Percentiles rank a stretch among this genome's conserved stretches.
Conservation (phyloP, 2,888 invertebrate species). For the Athetis lepigone region DNA sequence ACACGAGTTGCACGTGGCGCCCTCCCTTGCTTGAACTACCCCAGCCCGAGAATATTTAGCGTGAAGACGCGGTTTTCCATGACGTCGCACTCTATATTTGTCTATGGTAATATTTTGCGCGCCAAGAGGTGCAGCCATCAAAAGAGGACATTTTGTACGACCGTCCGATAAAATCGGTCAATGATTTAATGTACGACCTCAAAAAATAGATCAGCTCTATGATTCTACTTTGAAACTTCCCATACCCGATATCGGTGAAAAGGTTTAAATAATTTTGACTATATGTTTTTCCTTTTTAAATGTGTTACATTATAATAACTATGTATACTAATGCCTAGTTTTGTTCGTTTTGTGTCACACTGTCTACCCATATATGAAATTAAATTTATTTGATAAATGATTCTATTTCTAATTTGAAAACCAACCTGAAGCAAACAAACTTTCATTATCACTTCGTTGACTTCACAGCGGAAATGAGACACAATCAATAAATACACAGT, state of each 20-base stretch:
- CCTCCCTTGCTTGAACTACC: conserved; percentile 19
- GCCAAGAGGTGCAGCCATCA: background rate
- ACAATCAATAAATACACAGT: too few relatives aligned
- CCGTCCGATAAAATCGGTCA: conserved; percentile 7
- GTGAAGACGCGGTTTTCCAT: conserved; percentile 18
- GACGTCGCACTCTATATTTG: conserved; percentile 10
- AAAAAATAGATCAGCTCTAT: conserved; percentile 32
- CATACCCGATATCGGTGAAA: background rate
- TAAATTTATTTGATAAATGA: too few relatives aligned
- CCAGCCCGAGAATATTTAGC: conserved; percentile 21
- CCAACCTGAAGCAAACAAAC: too few relatives aligned
- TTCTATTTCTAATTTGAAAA: too few relatives aligned
- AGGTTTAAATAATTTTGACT: too few relatives aligned
- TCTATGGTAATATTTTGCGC: conserved; percentile 15
- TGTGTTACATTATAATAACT: too few relatives aligned
- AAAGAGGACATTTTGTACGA: background rate
- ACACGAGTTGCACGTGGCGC: conserved; percentile 41
- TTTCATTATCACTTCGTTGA: too few relatives aligned
- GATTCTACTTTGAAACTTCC: conserved; percentile 15
- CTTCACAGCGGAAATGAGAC: too few relatives aligned
- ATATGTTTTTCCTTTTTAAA: too few relatives aligned
- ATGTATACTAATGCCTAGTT: too few relatives aligned
- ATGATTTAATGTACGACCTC: background rate
- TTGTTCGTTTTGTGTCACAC: too few relatives aligned
- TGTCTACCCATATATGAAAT: too few relatives aligned